These are phyloP conservation scores for Falco cherrug DNA, from an alignment of 2,797 vertebrate genomes.

Conservation along the genomic window DNA sequence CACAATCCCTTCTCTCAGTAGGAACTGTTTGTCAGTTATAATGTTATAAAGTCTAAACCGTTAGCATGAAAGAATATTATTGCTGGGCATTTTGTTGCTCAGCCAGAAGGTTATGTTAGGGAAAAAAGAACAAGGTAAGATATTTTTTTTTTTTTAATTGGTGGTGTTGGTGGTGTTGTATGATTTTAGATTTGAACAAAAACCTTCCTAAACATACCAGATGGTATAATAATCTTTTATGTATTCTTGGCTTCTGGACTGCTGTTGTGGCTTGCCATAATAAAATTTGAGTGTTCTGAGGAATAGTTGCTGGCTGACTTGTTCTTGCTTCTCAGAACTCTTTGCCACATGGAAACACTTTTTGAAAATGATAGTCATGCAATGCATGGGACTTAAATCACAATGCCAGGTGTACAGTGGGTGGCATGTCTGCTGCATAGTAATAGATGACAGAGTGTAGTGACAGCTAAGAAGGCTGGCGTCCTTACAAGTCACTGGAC, in stretches of 20 bases:
- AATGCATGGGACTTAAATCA: not conserved
- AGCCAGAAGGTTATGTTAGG: not conserved
- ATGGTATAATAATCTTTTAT: not conserved
- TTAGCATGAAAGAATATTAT: slow-evolving; percentile 18
- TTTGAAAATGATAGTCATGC: not conserved
- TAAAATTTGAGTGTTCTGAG: not conserved
- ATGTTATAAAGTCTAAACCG: slow-evolving; percentile 46
- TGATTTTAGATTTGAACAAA: not conserved
- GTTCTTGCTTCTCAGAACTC: not conserved
- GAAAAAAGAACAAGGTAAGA: not conserved
- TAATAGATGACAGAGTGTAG: not conserved
- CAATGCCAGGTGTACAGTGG: not conserved
- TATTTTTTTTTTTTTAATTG: not conserved
- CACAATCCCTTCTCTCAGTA: slow-evolving; percentile 51
- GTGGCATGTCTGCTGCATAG: not conserved
- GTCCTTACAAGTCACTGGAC: not conserved
- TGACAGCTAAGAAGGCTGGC: not conserved
- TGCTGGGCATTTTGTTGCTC: not conserved
- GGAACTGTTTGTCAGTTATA: slow-evolving; percentile 52
- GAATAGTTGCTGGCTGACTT: not conserved
- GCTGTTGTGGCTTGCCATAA: not conserved
- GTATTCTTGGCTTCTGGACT: not conserved
- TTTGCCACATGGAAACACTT: not conserved
- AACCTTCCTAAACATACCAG: not conserved
- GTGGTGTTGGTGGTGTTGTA: fast-evolving